Conservation (phyloP, 2,797 vertebrate genomes). For the Propithecus deckenii region DNA sequence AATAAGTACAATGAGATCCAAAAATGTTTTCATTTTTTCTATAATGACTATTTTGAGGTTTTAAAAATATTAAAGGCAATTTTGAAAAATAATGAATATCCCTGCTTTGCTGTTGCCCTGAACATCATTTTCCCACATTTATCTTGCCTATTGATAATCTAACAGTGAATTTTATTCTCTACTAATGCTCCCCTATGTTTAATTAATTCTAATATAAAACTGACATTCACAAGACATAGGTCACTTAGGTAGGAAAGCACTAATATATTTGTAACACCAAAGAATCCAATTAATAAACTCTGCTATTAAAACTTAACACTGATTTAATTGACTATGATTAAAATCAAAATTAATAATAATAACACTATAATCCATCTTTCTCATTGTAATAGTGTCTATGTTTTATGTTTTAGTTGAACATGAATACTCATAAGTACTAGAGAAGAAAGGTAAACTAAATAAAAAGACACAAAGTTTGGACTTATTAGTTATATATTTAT, state of each 20-base stretch:
- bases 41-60: not conserved
- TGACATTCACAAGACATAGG: not conserved
- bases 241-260: not conserved
- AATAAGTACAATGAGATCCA: not conserved
- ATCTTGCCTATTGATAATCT: not conserved
- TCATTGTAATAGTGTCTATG: not conserved
- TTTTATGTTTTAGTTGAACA: not conserved
- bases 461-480: not conserved
- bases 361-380: not conserved
- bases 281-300: not conserved
- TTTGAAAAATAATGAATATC: not conserved
- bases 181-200: not conserved
- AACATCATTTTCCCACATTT: not conserved
- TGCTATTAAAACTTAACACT: not conserved
- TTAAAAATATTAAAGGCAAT: not conserved
- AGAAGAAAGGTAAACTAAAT: not conserved
- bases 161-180: not conserved
- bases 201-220: slow-evolving; percentile 17
- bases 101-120: not conserved
- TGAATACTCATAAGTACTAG: not conserved
- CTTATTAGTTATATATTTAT: not conserved
- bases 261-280: not conserved
- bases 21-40: not conserved
- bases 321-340: not conserved
- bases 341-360: not conserved